These are phyloP conservation scores for Microtus richardsoni DNA, from an alignment of 2,113 vertebrate species.

Conservation along the genomic window DNA sequence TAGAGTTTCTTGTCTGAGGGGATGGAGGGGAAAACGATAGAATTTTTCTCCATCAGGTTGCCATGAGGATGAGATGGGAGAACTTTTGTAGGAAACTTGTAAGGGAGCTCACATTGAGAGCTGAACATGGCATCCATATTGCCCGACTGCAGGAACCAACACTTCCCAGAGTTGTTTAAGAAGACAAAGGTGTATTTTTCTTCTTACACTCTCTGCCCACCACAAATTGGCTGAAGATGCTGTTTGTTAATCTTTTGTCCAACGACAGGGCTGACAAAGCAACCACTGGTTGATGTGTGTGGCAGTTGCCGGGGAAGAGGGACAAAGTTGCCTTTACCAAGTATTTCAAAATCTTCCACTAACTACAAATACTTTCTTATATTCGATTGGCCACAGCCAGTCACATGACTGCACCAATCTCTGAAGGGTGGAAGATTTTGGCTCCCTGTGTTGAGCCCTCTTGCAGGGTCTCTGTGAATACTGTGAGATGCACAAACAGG, in stretches of 20 bases:
- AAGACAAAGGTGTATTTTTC: not conserved
- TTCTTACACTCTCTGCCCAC: not conserved
- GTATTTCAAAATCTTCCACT: not conserved
- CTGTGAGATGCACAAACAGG: not conserved
- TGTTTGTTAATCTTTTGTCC: not conserved
- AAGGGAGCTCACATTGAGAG: not conserved
- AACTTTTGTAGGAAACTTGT: not conserved
- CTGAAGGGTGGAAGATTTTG: not conserved
- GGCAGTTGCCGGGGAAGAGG: not conserved
- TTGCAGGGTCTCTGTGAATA: not conserved
- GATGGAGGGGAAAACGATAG: not conserved
- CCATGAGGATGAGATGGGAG: not conserved
- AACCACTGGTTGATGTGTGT: not conserved
- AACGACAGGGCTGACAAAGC: not conserved
- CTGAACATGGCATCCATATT: not conserved
- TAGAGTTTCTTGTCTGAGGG: not conserved
- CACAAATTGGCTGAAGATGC: not conserved
- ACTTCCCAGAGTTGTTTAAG: not conserved
- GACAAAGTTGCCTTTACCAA: not conserved
- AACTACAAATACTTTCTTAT: not conserved
- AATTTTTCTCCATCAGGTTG: not conserved
- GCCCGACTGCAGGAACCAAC: not conserved
- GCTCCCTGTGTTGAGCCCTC: not conserved
- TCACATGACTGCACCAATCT: not conserved
- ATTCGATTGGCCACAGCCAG: not conserved